Evolutionary conservation across 2,113 vertebrate genomes (phyloP), one percentile per base, ranked within the genome.

Genomic region (Scomber colias): DNA sequence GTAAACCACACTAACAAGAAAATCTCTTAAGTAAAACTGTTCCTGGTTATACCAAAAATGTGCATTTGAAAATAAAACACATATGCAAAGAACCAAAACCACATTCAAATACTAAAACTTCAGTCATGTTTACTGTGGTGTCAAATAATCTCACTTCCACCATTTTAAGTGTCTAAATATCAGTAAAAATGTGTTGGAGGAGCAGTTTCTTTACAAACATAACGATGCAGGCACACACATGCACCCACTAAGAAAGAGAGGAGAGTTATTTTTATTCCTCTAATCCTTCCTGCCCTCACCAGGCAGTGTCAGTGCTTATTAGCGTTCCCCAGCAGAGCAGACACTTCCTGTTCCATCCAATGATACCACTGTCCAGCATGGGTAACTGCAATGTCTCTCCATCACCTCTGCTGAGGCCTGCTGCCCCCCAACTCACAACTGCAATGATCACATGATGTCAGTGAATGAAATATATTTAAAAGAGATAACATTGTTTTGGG

Each of bases 221-320:
- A 6, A 6, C 4, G 46, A 24, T 13, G 16, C 48, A 56, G 14
- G 3, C 65, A 69, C 50, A 69, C 48, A 70, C 46, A 63, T 17
- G 4, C 78, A 61, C 49, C 1, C 49, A 81, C 67, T 70, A 35
- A 69, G 72, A 78, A 87, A 76, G 82, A 79, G 69, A 85, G 61
- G 61, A 30, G 30, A 75, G 90, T 89, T 93, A 93, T 92, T 91
- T 93, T 86, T 77, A 83, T 75, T 84, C 81, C 77, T 80, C 65
- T 93, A 91, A 92, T 93, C 91, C 89, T 89, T 88, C 83, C 87
- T 92, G 86, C 64, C 79, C 83, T 91, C 83, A 83, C 71, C 83
- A 86, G 75, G 82, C 81, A 65, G 75, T 86, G 89, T 88, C 87
- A 87, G 49, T 67, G 69, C 90, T 89, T 71, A 90, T 91, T 89